Evolutionary conservation across 1,140 invertebrate genomes (phyloP).

Genomic region (Megalonaias nervosa): DNA sequence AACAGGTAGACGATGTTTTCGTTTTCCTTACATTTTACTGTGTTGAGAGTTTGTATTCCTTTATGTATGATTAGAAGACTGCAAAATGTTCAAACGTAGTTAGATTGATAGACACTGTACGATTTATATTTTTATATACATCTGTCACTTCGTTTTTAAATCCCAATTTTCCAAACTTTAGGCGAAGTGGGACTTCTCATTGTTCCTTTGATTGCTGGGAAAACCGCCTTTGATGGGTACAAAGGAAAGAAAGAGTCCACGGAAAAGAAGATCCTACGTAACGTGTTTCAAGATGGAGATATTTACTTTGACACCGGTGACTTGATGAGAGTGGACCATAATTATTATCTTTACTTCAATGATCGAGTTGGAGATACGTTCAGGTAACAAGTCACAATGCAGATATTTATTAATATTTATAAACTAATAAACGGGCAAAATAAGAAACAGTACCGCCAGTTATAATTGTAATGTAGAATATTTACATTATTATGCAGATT

Average conservation of each 20-base stretch:
- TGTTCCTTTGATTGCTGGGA: conserved; percentile 21
- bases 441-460: no score
- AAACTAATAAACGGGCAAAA: no score
- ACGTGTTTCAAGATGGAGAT: conserved; percentile 62
- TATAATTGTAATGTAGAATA: no score
- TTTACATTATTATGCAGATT: no score
- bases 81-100: not conserved
- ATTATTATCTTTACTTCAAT: conserved; percentile 70
- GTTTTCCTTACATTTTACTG: not conserved
- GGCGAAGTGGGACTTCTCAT: conserved; percentile 58
- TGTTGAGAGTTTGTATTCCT: not conserved
- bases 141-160: not conserved
- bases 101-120: not conserved
- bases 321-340: conserved; percentile 64
- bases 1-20: conserved; percentile 34
- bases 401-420: no score
- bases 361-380: conserved; percentile 71
- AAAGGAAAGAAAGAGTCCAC: conserved; percentile 56
- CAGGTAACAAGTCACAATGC: conserved; percentile 44
- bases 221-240: conserved; percentile 42
- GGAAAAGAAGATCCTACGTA: conserved; percentile 60
- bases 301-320: conserved; percentile 68
- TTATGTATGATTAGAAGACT: not conserved
- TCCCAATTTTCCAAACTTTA: conserved; percentile 1
- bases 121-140: not conserved